These are phyloP conservation scores for Madoqua kirkii DNA, from an alignment of 2,113 vertebrate species.

Conservation along the genomic window DNA sequence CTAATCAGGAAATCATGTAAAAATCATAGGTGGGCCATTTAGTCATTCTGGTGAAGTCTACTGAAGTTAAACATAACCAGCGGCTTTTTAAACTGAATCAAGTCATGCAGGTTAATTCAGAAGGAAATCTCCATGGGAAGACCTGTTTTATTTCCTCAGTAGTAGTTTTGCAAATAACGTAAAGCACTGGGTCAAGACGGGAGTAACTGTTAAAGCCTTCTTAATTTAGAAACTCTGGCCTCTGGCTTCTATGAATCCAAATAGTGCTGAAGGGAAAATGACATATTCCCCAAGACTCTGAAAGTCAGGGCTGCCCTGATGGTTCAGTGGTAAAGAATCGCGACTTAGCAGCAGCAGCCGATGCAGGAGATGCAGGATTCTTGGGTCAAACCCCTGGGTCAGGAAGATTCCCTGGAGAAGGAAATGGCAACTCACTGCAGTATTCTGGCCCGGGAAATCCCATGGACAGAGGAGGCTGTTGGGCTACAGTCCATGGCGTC, in stretches of 20 bases:
- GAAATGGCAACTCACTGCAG: not conserved
- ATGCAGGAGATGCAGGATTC: not conserved
- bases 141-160: not conserved
- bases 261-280: not conserved
- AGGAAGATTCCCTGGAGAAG: not conserved
- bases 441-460: not conserved
- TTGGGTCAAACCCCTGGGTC: not conserved
- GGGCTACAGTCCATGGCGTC: not conserved
- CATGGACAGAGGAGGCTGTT: not conserved
- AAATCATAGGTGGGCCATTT: slow-evolving; percentile 5
- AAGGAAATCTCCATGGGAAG: not conserved
- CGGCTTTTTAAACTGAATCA: not conserved
- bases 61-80: not conserved
- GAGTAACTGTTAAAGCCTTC: not conserved
- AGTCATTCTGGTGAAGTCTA: not conserved
- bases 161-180: slow-evolving; percentile 1
- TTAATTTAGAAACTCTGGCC: not conserved
- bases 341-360: not conserved
- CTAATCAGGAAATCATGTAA: not conserved
- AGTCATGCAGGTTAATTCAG: not conserved
- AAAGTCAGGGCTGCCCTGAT: not conserved
- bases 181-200: not conserved
- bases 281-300: not conserved
- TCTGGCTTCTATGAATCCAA: not conserved
- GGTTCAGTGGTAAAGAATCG: not conserved